Base-by-base conservation (phyloP, 2,113 vertebrate species). In the Numida meleagris region DNA sequence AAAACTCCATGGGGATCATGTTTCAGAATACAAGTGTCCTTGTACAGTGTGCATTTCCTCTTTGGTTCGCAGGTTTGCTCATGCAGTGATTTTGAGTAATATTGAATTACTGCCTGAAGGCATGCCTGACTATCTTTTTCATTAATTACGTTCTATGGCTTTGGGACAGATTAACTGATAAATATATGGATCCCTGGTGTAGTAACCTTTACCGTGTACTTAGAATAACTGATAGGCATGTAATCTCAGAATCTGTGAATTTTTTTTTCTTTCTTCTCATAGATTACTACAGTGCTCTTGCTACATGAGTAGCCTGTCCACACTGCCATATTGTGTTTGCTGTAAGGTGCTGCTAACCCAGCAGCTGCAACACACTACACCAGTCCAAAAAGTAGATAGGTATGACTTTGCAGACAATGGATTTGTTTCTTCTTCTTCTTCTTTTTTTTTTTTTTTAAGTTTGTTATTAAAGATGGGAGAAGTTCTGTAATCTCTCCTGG, bases 101-200 rank as follows among this genome's bases (percentile, higher is more conserved):
- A 96, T 94, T 90, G 70, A 89, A 91, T 97, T 97, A 96, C 94
- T 74, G 93, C 94, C 95, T 89, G 82, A 96, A 96, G 94, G 73
- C 91, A 94, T 95, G 96, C 91, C 71, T 90, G 90, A 76, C 72
- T 97, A 72, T 95, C 91, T 96, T 88, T 93, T 94, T 93, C 77
- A 76, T 95, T 97, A 97, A 97, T 96, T 97, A 96, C 91, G 82
- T 96, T 95, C 92, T 48, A 93, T 68, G 63, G 82, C 89, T 95
- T 97, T 96, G 89, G 90, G 89, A 85, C 90, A 94, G 96, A 96
- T 96, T 96, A 95, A 87, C 88, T 89, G 92, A 94, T 96, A 93
- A 95, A 90, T 95, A 45, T 76, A 88, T 86, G 70, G 92, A 94
- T 95, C 79, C 34, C 68, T 75, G 29, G 68, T 78, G 85, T 80